These are phyloP conservation scores for Simalia tracyae DNA, from an alignment of 2,797 vertebrate species.

Conservation along the genomic window DNA sequence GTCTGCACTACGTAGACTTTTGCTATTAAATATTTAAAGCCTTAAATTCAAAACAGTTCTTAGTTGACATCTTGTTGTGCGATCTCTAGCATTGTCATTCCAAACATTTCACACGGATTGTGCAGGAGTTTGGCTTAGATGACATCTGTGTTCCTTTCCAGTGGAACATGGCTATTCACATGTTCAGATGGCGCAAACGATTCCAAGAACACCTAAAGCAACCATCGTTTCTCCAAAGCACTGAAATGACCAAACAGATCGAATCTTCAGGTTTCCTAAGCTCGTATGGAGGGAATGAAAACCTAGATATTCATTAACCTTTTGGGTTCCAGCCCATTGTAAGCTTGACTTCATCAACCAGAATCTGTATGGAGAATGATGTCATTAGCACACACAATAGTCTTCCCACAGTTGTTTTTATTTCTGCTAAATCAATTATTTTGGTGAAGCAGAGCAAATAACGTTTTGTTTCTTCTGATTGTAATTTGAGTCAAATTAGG, in stretches of 20 bases:
- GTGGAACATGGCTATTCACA: not conserved
- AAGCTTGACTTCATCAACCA: constrained; percentile 10
- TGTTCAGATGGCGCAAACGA: not conserved
- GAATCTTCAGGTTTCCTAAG: not conserved
- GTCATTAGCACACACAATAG: constrained; percentile 33
- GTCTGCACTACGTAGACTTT: not conserved
- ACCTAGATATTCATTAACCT: constrained; percentile 18
- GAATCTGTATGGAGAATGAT: constrained; percentile 37
- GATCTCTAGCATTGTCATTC: not conserved
- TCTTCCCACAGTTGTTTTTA: constrained; percentile 40
- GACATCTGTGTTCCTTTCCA: not conserved
- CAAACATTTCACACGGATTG: not conserved
- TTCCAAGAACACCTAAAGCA: not conserved
- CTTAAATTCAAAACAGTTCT: not conserved
- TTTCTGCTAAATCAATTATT: constrained; percentile 67
- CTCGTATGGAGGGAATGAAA: not conserved
- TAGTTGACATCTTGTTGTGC: not conserved
- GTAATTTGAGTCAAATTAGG: constrained; percentile 55
- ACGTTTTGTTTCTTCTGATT: constrained; percentile 47
- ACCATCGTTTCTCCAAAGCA: not conserved
- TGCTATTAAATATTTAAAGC: not conserved
- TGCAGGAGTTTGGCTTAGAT: not conserved
- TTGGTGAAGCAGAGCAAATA: constrained; percentile 58
- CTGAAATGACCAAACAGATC: not conserved
- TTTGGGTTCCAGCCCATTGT: constrained; percentile 9